Base-by-base conservation (phyloP, 2,113 vertebrate genomes). In the Phyllostomus discolor region DNA sequence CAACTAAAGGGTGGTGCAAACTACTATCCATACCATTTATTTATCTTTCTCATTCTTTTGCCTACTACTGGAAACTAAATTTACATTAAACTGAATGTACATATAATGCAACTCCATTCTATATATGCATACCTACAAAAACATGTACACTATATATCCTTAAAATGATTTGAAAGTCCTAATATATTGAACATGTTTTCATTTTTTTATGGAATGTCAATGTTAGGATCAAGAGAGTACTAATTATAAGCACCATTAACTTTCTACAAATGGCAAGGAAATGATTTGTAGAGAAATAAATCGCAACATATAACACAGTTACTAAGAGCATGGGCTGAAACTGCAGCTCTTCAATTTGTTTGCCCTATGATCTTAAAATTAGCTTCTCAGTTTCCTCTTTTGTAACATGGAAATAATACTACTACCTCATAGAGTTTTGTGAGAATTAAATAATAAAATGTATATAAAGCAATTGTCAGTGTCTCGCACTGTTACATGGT, bases 131-230 rank as follows among this genome's bases (percentile, higher is more conserved):
- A 84, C 26, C 31, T 84, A 80, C 24, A 54, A 88, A 90, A 62
- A 10, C 3, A 84, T 41, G 31, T 67, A 57, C 31, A 93, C 28
- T 86, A 91, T 0, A 87, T 4, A 89, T 1, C 11, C 31, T 94
- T 90, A 83, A 94, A 95, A 73, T 83, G 9, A 12, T 88, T 62
- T 90, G 19, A 90, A 83, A 88, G 26, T 93, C n/a, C 84, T 86
- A 69, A 76, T 59, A 38, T 57, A 85, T 66, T 78, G 76, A 93
- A 82, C 3, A 93, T 72, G 31, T 48, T 91, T 90, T 92, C 33
- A 41, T 48, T 64, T 57, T 57, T 31, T 75, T 50, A 90, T 54
- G 24, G n/a, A 73, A 92, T 96, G 10, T 64, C 35, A 91, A 92
- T 67, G n/a, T 35, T 80, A 43, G 80, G 15, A 85, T 50, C 19